phyloP scores from a whole-genome alignment of 2,113 vertebrate species.

The Nyctereutes procyonoides region DNA sequence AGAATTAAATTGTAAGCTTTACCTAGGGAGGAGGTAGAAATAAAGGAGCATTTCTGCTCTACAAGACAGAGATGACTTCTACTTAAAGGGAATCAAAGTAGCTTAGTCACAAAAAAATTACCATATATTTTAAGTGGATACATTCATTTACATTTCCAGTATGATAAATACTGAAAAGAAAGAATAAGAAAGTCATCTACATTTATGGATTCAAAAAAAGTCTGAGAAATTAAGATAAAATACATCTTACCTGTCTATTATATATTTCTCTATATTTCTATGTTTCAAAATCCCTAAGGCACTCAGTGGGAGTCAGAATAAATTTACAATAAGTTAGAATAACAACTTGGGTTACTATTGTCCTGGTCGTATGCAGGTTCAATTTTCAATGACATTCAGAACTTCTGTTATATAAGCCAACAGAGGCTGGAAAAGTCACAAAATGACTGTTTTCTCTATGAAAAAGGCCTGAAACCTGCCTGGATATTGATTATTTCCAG shows the following conservation, averaged over 20 bases:
- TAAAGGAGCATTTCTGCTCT: not conserved
- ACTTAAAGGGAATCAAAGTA: not conserved
- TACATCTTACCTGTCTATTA: not conserved
- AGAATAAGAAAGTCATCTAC: slow-evolving; percentile 83
- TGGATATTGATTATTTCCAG: slow-evolving; percentile 80
- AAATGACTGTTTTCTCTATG: slow-evolving; percentile 63
- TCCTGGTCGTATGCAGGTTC: slow-evolving; percentile 52
- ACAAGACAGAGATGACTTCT: not conserved
- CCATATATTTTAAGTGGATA: not conserved
- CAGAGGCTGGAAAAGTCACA: slow-evolving; percentile 64
- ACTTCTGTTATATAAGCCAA: slow-evolving; percentile 70
- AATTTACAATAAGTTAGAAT: not conserved
- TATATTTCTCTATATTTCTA: not conserved
- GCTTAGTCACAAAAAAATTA: slow-evolving; percentile 19
- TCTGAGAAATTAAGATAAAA: slow-evolving; percentile 1
- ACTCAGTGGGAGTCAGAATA: not conserved
- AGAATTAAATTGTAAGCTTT: slow-evolving; percentile 62
- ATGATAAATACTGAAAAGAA: slow-evolving; percentile 82
- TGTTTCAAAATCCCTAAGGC: not conserved
- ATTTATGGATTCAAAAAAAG: not conserved
- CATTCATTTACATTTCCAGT: slow-evolving; percentile 26
- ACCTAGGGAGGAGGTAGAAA: not conserved
- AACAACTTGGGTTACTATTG: not conserved
- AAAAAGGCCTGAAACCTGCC: slow-evolving; percentile 65
- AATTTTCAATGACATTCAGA: slow-evolving; percentile 36